Percentiles rank a stretch among this genome's conserved stretches.
These are phyloP conservation scores for Brenthis daphne DNA, from an alignment of 2,888 invertebrate species.

Conservation along the genomic window DNA sequence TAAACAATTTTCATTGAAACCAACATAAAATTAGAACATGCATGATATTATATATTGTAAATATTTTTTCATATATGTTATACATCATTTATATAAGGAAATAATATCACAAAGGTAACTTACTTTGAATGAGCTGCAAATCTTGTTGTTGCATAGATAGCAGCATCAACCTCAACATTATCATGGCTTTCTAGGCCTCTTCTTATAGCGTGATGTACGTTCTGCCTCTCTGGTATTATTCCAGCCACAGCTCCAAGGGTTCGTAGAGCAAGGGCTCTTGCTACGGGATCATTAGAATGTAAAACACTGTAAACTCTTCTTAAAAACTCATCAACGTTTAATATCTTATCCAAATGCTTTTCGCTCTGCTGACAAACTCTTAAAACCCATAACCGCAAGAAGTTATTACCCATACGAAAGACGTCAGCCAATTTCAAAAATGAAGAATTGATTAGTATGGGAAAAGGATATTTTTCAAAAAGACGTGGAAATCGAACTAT, in stretches of 20 bases:
- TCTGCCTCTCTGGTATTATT: conserved; percentile 95
- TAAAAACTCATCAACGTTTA: conserved; percentile 95
- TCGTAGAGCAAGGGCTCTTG: conserved; percentile 93
- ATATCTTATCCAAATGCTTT: conserved; percentile 96
- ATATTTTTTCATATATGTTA: not conserved
- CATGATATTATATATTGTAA: not conserved
- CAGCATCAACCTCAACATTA: conserved; percentile 97
- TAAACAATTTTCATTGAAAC: not conserved
- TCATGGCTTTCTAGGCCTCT: conserved; percentile 96
- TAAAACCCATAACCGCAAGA: conserved; percentile 94
- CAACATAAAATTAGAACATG: not conserved
- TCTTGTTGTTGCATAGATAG: conserved; percentile 96
- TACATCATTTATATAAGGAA: no score
- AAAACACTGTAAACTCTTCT: conserved; percentile 95
- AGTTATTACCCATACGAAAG: conserved; percentile 94
- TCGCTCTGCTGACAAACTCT: conserved; percentile 97
- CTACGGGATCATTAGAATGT: conserved; percentile 98
- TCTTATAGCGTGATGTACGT: conserved; percentile 97
- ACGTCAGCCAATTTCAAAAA: conserved; percentile 97
- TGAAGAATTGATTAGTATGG: conserved; percentile 97
- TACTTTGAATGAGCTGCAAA: conserved; percentile 97
- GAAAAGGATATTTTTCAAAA: conserved; percentile 99
- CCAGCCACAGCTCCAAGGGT: conserved; percentile 96
- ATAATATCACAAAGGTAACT: conserved; percentile 41
- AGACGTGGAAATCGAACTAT: conserved; percentile 96